A percentile compares a stretch with the other conserved stretches of the same genome.
Conservation (phyloP, 2,797 vertebrate species). For the Urosaurus nigricauda region DNA sequence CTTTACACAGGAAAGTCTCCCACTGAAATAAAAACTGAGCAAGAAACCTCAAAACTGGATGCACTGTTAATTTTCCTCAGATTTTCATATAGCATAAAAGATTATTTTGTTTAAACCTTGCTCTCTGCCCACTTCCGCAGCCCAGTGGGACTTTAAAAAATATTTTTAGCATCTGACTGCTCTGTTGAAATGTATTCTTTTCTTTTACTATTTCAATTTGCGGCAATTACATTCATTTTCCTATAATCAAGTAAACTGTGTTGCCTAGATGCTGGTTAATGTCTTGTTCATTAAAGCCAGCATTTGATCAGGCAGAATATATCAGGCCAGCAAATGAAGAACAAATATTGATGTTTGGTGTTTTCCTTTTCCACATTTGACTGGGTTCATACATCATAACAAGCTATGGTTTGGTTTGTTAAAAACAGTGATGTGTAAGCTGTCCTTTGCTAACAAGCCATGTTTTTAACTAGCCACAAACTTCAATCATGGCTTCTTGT, state of each 20-base stretch:
- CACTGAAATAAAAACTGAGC: conserved; percentile 34
- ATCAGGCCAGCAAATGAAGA: conserved; percentile 33
- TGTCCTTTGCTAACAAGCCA: too few relatives aligned
- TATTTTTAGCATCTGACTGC: conserved; percentile 43
- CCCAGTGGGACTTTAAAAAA: conserved; percentile 29
- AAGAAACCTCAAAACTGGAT: conserved; percentile 42
- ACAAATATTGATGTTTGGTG: conserved; percentile 30
- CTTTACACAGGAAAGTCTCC: conserved; percentile 24
- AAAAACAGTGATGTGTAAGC: too few relatives aligned
- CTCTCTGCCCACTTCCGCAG: conserved; percentile 22
- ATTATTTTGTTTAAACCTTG: conserved; percentile 38
- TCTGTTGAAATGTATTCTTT: conserved; percentile 12
- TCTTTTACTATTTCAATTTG: conserved; percentile 15
- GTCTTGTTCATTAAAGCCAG: conserved; percentile 48
- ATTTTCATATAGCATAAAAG: conserved; percentile 40
- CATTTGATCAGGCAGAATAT: conserved; percentile 39
- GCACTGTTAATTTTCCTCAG: conserved; percentile 35
- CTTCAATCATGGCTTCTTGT: too few relatives aligned
- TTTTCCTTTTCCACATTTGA: conserved; percentile 13
- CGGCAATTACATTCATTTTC: conserved; percentile 29
- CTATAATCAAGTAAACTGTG: conserved; percentile 14
- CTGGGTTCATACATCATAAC: background rate
- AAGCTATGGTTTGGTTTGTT: too few relatives aligned
- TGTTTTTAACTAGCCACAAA: too few relatives aligned
- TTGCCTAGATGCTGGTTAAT: conserved; percentile 26